Evolutionary conservation across 2,888 invertebrate species (phyloP), one percentile per base, ranked within the genome.

Genomic region (Coecobrya sp.): DNA sequence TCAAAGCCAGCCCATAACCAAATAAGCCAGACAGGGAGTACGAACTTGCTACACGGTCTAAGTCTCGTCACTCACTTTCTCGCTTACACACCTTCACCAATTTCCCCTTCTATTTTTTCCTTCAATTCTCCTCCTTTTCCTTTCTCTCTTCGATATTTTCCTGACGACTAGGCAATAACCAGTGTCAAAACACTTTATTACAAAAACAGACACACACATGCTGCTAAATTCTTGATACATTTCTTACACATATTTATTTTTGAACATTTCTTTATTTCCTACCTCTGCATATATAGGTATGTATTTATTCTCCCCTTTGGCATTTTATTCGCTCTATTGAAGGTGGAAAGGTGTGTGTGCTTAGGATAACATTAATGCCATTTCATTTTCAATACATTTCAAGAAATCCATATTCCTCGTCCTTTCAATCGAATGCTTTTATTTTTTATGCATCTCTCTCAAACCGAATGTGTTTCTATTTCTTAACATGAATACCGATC

Each of bases 101-200:
- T 86, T 82, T 92, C 59, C 82, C 89, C 82, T 70, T 85, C 22
- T 73, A 16, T 73, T 42, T 73, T 36, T 70, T 70, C 27, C 36
- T 73, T 68, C 68, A 19, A 0, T 36, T 16, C 42, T n/a, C 19
- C 42, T 73, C 55, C 22, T 49, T 86, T 87, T 89, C 85, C 59
- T 85, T 85, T 59, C 45, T 73, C 30, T 45, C 55, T 91, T 65
- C 52, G n/a, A 79, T 59, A 87, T 91, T 91, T 89, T 89, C 88
- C 86, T 70, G 86, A 89, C 86, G 91, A 92, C 76, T 92, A 68
- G 76, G 93, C 93, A 93, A 93, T 93, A 89, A 73, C 86, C 88
- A 79, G 36, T 93, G 93, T 73, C 88, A 87, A 93, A 93, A 93
- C 90, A 93, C 90, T 93, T 90, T 93, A 93, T 93, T 93, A 92